phyloP scores from a whole-genome alignment of 2,888 invertebrate species.

The Morpho helenor region DNA sequence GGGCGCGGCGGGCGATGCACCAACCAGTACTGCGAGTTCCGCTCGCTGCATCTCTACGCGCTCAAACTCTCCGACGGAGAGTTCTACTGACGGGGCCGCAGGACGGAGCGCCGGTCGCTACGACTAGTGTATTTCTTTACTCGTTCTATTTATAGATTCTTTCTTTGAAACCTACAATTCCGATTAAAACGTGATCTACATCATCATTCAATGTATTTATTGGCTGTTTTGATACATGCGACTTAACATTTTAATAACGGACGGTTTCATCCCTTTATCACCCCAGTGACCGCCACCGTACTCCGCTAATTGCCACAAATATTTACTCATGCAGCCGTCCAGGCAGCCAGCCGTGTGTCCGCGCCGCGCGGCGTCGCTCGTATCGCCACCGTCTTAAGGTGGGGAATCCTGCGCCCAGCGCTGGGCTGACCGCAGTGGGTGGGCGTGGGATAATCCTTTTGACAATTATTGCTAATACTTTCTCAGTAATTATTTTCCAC shows the following conservation, averaged over 20 bases:
- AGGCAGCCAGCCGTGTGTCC: constrained; percentile 31
- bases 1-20: constrained; percentile 69
- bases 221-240: too few species aligned
- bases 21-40: constrained; percentile 68
- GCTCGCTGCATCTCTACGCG: constrained; percentile 65
- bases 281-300: constrained; percentile 9
- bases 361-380: not conserved
- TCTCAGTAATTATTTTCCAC: constrained; percentile 13
- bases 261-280: too few species aligned
- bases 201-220: not conserved
- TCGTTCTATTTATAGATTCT: too few species aligned
- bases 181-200: not conserved
- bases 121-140: too few species aligned
- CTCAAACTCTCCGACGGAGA: constrained; percentile 66
- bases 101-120: too few species aligned
- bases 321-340: constrained; percentile 36
- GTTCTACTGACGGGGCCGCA: constrained; percentile 40
- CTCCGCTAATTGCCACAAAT: constrained; percentile 43
- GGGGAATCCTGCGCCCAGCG: not conserved
- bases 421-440: constrained; percentile 13
- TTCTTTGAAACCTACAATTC: too few species aligned
- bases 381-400: constrained; percentile 1
- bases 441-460: constrained; percentile 14
- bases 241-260: too few species aligned
- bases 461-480: constrained; percentile 7